A percentile compares a stretch with the other conserved stretches of the same genome.
Conservation (phyloP, 1,140 invertebrate genomes). For the Pogonomyrmex barbatus region DNA sequence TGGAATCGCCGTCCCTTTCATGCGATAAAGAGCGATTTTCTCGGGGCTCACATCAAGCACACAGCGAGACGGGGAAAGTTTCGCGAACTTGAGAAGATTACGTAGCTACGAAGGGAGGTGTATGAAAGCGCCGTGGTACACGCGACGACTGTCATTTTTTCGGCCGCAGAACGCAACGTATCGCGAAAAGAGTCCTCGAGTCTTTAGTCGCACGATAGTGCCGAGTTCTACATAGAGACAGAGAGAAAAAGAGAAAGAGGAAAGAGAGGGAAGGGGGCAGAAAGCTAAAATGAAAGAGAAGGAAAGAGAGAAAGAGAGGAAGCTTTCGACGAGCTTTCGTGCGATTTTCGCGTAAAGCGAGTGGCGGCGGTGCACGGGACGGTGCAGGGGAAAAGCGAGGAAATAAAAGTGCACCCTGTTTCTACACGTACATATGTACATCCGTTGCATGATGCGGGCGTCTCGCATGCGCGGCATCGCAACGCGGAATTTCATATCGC, state of each 20-base stretch:
- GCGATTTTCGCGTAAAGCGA: slow-evolving; percentile 27
- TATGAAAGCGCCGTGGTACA: slow-evolving; percentile 50
- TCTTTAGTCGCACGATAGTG: slow-evolving; percentile 48
- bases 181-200: slow-evolving; percentile 42
- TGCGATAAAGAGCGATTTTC: slow-evolving; percentile 59
- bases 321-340: slow-evolving; percentile 18
- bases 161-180: slow-evolving; percentile 39
- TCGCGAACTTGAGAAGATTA: slow-evolving; percentile 50
- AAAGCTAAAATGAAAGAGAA: not conserved
- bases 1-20: not conserved
- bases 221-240: not conserved
- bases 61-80: slow-evolving; percentile 24
- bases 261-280: not conserved
- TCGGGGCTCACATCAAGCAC: slow-evolving; percentile 14
- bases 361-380: not conserved
- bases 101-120: not conserved
- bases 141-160: slow-evolving; percentile 58
- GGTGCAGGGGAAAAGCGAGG: not conserved
- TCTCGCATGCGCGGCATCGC: slow-evolving; percentile 41
- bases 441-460: slow-evolving; percentile 42
- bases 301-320: not conserved
- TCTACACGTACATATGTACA: not conserved
- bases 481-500: slow-evolving; percentile 58
- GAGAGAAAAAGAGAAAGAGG: not conserved
- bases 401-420: slow-evolving; percentile 53